Conservation (phyloP, 2,797 vertebrate species). For the Mus spretus region DNA sequence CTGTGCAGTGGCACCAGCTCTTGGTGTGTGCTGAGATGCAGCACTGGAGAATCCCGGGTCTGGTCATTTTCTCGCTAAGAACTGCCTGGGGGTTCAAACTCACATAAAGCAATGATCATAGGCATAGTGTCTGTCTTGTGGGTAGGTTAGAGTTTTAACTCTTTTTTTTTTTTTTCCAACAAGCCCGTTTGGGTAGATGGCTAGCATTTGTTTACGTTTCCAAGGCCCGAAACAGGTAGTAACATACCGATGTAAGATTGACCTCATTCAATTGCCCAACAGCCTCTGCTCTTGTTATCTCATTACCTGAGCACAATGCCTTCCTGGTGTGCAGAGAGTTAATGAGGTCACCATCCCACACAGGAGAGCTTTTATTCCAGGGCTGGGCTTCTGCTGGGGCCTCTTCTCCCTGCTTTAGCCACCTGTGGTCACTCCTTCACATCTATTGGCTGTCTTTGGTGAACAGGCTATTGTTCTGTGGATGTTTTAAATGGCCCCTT, state of each 20-base stretch:
- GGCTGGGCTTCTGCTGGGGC: neutral
- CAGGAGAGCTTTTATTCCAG: slow-evolving; percentile 18
- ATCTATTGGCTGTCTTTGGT: neutral
- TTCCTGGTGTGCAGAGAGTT: neutral
- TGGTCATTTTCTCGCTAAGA: neutral
- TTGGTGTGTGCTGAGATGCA: neutral
- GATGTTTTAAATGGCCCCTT: slow-evolving; percentile 28
- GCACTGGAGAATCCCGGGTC: neutral
- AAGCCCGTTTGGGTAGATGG: neutral
- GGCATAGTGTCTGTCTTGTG: neutral
- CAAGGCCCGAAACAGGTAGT: slow-evolving; percentile 27
- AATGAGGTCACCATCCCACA: slow-evolving; percentile 37
- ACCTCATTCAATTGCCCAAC: slow-evolving; percentile 69
- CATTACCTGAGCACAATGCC: neutral
- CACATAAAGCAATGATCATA: neutral
- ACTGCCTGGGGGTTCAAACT: neutral
- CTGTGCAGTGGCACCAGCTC: neutral
- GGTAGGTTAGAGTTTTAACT: neutral
- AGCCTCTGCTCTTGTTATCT: slow-evolving; percentile 59
- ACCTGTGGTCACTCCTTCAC: neutral
- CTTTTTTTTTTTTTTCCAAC: neutral
- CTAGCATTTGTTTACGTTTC: slow-evolving; percentile 62
- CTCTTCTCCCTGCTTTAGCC: neutral
- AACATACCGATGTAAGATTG: neutral
- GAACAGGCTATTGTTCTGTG: slow-evolving; percentile 20